Evolutionary conservation across 2,888 invertebrate species (phyloP).

Genomic region (Rhagium mordax): DNA sequence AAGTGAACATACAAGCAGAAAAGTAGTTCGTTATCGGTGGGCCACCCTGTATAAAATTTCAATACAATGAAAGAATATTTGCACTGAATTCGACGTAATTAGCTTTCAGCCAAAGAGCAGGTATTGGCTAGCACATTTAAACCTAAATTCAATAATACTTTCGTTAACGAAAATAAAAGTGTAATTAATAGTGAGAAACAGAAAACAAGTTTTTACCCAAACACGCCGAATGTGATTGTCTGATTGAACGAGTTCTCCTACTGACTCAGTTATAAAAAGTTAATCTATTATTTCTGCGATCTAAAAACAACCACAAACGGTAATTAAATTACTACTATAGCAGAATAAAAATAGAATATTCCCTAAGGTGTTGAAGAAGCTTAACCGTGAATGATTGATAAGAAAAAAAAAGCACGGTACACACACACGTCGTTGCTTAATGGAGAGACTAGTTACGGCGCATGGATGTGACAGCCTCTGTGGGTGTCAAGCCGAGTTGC

Average conservation of each 20-base stretch:
- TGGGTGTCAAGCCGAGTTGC: constrained; percentile 10
- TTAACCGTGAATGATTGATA: constrained; percentile 29
- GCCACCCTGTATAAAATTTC: no score
- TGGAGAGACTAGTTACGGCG: constrained; percentile 35
- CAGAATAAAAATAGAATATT: constrained; percentile 10
- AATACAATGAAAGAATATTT: no score
- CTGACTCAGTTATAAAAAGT: constrained; percentile 4
- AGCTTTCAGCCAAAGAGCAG: no score
- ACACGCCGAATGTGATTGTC: background rate
- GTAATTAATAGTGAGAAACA: background rate
- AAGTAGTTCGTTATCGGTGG: no score
- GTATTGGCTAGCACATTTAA: no score
- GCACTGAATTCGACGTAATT: no score
- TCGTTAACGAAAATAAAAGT: background rate
- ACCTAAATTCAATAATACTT: no score
- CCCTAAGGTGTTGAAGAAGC: constrained; percentile 10
- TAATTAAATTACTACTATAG: constrained; percentile 14
- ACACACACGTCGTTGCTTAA: constrained; percentile 27
- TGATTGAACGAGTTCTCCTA: background rate
- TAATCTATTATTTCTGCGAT: constrained; percentile 6
- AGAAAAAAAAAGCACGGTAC: constrained; percentile 21
- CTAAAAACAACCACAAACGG: constrained; percentile 1
- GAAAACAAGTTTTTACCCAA: background rate
- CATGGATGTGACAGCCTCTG: constrained; percentile 31
- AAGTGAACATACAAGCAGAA: no score